A percentile compares a stretch with the other conserved stretches of the same genome.
phyloP scores from a whole-genome alignment of 1,140 invertebrate species.

The Drosophila kepulauana region DNA sequence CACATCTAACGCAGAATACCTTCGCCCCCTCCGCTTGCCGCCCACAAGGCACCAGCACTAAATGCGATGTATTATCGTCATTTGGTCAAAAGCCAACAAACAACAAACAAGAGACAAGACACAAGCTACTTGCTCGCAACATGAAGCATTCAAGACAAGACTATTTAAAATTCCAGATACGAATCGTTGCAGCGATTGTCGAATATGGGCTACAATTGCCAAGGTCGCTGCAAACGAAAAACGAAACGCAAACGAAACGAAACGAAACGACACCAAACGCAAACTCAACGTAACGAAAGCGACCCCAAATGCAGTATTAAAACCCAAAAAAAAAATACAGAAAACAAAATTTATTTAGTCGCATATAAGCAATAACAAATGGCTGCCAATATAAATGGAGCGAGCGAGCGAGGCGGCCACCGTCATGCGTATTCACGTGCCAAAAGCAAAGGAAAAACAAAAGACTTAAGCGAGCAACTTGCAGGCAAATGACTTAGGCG shows the following conservation, averaged over 20 bases:
- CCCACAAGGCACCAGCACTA: neutral
- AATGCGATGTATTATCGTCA: conserved; percentile 9
- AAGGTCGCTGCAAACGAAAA: conserved; percentile 63
- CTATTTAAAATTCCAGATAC: conserved; percentile 76
- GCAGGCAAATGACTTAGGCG: conserved; percentile 47
- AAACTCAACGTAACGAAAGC: conserved; percentile 23
- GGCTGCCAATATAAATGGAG: conserved; percentile 5
- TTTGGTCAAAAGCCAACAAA: conserved; percentile 18
- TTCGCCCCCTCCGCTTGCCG: neutral
- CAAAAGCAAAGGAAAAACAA: conserved; percentile 46
- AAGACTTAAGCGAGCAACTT: conserved; percentile 69
- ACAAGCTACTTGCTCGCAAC: conserved; percentile 4
- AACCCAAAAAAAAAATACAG: conserved; percentile 4
- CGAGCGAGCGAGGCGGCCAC: neutral
- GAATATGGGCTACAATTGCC: conserved; percentile 68
- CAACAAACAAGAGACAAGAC: neutral
- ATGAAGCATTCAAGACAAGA: conserved; percentile 27
- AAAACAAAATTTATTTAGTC: no score
- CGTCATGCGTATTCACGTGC: conserved; percentile 27
- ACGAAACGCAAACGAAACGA: conserved; percentile 26
- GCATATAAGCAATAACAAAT: conserved; percentile 23
- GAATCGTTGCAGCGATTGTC: conserved; percentile 67
- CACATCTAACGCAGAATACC: no score
- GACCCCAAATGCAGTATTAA: conserved; percentile 41
- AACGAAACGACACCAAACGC: conserved; percentile 12